Conservation (phyloP, 2,113 vertebrate species). For the Malurus cyaneus region DNA sequence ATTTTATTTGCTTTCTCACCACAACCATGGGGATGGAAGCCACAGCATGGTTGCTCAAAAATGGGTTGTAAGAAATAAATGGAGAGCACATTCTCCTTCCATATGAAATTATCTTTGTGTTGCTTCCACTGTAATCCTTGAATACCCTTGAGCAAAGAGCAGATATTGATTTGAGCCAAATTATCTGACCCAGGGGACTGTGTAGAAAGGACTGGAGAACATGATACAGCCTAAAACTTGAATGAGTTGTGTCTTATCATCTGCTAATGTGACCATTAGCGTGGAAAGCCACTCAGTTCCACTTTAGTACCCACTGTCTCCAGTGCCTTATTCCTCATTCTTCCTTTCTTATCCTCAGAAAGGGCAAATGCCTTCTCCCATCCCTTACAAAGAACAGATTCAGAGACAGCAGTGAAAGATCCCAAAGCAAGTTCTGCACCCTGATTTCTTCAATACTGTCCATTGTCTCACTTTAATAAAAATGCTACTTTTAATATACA, state of each 20-base stretch:
- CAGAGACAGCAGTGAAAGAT: neutral
- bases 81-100: neutral
- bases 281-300: neutral
- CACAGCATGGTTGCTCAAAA: neutral
- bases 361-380: neutral
- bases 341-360: neutral
- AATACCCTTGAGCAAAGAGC: neutral
- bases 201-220: neutral
- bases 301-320: neutral
- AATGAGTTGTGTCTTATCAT: neutral
- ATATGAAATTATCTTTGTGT: neutral
- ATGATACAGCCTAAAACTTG: neutral
- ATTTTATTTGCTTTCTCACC: neutral
- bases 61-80: neutral
- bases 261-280: neutral
- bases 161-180: neutral
- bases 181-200: neutral
- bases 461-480: neutral
- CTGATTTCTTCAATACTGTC: neutral
- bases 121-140: neutral
- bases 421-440: neutral
- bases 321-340: neutral
- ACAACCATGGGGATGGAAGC: neutral
- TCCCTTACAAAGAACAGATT: neutral
- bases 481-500: fast-evolving